Evolutionary conservation across 2,113 vertebrate species (phyloP), one percentile per base, ranked within the genome.

Genomic region (Amazona guildingii): DNA sequence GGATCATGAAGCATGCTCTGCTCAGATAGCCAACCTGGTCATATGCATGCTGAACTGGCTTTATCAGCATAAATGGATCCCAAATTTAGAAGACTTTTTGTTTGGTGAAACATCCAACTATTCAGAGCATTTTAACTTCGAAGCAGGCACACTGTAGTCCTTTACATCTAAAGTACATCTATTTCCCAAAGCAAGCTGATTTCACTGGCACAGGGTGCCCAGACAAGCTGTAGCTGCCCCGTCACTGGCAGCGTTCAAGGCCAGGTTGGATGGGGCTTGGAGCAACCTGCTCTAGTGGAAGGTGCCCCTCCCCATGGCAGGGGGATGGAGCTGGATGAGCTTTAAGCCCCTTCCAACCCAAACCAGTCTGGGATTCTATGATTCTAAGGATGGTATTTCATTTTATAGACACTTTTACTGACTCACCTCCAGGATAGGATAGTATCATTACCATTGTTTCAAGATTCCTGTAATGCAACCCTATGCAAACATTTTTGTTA

Each of bases 41-140:
- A 59, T 0, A 55, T 0, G 4, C 10, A 19, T 1, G 6, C 15
- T 55, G 25, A 52, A 18, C 11, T 13, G 51, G 7, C 7, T 51
- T 51, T 74, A 86, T 33, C 2, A 2, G 49, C 8, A 10, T 7
- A 67, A 57, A 37, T 0, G 6, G 17, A 49, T 13, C 29, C 33
- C 27, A 18, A 0, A 35, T 83, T 69, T 16, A 27, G 20, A 54
- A 35, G 33, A 35, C 33, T 23, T 24, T n/a, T 59, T 0, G 1
- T 61, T 35, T 43, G 41, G 17, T 16, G 13, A 87, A 87, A 66
- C 4, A 63, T 2, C 2, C 39, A 54, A 39, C n/a, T 54, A 6
- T 13, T 29, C 0, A 31, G 48, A n/a, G 7, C 9, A 21, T 48
- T 52, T 73, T 33, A 27, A 10, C 43, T 76, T 6, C 8, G 0